Evolutionary conservation across 2,113 vertebrate species (phyloP).

Genomic region (Stigmatopora nigra): DNA sequence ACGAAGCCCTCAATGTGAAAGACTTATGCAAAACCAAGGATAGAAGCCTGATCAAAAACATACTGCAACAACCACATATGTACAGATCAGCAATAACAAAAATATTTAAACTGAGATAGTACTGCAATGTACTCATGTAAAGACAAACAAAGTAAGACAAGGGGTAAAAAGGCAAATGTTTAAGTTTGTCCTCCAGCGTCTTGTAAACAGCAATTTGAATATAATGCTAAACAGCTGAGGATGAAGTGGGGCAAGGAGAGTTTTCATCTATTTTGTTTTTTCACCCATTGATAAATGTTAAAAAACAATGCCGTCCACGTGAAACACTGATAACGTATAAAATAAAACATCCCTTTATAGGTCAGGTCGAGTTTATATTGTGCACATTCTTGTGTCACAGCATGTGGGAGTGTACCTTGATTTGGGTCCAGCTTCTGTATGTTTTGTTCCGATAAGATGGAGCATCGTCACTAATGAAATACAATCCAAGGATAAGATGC

Average conservation of each 20-base stretch:
- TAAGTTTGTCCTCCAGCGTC: conserved; percentile 58
- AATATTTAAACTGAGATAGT: conserved; percentile 56
- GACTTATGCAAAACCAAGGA: conserved; percentile 31
- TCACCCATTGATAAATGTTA: neutral
- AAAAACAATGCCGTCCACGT: conserved; percentile 37
- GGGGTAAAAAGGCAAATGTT: conserved; percentile 44
- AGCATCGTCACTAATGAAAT: conserved; percentile 23
- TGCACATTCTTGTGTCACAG: conserved; percentile 9
- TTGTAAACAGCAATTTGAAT: conserved; percentile 72
- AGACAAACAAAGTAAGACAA: conserved; percentile 9
- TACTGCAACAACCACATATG: conserved; percentile 28
- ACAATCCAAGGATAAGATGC: conserved; percentile 39
- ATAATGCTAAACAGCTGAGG: conserved; percentile 70
- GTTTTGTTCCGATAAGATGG: conserved; percentile 42
- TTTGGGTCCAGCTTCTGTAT: conserved; percentile 32
- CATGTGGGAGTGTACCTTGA: conserved; percentile 20
- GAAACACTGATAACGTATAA: conserved; percentile 55
- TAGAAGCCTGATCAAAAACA: conserved; percentile 42
- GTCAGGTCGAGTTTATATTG: conserved; percentile 42
- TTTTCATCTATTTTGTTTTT: conserved; percentile 21
- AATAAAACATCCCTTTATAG: conserved; percentile 66
- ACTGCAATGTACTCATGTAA: conserved; percentile 56
- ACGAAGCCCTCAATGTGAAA: conserved; percentile 41
- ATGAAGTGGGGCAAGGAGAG: conserved; percentile 33
- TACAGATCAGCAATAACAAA: conserved; percentile 39